Percentiles rank a stretch among this genome's conserved stretches.
These are phyloP conservation scores for Myotis findleyi DNA, from an alignment of 2,797 vertebrate species.

Conservation along the genomic window DNA sequence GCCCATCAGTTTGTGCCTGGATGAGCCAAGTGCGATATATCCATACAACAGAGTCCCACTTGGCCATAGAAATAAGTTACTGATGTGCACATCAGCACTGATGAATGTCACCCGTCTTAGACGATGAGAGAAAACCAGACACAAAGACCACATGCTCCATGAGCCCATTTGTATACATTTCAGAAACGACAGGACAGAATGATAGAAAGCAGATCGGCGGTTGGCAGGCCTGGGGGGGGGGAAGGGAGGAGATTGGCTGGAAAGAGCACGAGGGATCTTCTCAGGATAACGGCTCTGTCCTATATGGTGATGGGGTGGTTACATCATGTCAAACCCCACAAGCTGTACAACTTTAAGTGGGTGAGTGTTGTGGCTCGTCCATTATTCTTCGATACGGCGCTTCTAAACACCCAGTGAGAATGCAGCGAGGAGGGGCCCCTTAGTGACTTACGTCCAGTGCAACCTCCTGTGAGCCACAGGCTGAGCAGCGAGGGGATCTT, in stretches of 20 bases:
- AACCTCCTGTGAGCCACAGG: not conserved
- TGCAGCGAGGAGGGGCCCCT: not conserved
- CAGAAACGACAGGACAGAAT: not conserved
- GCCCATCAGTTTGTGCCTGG: not conserved
- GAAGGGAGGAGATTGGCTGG: not conserved
- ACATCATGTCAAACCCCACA: not conserved
- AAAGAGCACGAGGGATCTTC: fast-evolving
- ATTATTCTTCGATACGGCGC: not conserved
- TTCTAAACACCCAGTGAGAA: not conserved
- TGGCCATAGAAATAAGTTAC: not conserved
- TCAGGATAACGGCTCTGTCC: not conserved
- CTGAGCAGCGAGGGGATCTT: not conserved
- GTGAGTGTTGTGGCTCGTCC: not conserved
- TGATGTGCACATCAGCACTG: not conserved
- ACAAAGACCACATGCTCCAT: not conserved
- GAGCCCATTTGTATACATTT: not conserved
- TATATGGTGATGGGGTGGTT: not conserved
- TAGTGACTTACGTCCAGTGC: no score
- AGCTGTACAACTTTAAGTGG: not conserved
- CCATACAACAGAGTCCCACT: not conserved
- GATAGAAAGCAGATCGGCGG: not conserved
- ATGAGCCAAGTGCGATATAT: not conserved
- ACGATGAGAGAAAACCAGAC: not conserved
- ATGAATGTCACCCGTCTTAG: not conserved
- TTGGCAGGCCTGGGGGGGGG: not conserved